Evolutionary conservation across 2,113 vertebrate genomes (phyloP).

Genomic region (Henicopernis longicauda): DNA sequence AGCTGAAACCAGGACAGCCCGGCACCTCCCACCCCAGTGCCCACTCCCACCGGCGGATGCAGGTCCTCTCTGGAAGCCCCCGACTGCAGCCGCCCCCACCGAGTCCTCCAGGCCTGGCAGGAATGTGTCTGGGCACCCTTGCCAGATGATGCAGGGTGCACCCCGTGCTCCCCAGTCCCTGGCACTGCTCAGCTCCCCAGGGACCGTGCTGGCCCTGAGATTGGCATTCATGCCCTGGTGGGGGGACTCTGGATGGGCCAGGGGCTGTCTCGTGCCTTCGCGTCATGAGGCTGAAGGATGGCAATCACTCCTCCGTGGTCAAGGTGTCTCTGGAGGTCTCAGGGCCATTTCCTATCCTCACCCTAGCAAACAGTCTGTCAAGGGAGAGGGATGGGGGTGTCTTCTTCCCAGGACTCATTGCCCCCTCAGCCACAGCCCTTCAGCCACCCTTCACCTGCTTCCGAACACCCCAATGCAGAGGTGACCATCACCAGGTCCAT

Average conservation of each 20-base stretch:
- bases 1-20: too few relatives aligned
- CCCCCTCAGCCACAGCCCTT: neutral
- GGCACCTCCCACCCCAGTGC: fast-evolving
- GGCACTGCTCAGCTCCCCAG: neutral
- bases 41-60: neutral
- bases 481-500: neutral
- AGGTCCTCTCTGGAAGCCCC: neutral
- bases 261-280: neutral
- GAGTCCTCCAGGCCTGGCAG: neutral
- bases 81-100: fast-evolving
- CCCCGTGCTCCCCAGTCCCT: neutral
- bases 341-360: neutral
- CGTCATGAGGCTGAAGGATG: neutral
- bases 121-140: fast-evolving
- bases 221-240: neutral
- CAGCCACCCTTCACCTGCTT: neutral
- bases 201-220: neutral
- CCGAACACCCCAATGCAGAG: neutral
- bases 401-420: neutral
- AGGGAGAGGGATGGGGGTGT: neutral
- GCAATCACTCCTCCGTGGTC: neutral
- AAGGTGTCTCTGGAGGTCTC: neutral
- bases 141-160: neutral
- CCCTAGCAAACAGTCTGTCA: neutral
- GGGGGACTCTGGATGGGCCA: neutral